Evolutionary conservation across 2,797 vertebrate species (phyloP), one percentile per base, ranked within the genome.

Genomic region (Cossypha niveicapilla): DNA sequence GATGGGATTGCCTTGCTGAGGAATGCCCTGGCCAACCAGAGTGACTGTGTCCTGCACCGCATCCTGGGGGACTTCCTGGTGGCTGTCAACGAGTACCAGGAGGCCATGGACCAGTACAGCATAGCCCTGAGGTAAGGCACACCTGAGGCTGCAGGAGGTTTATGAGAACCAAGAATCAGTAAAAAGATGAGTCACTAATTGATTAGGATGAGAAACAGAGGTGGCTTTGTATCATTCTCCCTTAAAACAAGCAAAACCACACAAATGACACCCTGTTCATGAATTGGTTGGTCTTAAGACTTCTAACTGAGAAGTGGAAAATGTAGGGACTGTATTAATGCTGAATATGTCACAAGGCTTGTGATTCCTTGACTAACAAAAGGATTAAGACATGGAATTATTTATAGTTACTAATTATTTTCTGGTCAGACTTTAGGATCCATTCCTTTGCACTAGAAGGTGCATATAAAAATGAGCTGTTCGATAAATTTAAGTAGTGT

Each of bases 41-140:
- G 99, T 1, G 99, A 99, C 94, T 99, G 99, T 25, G 98, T 99
- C 87, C 98, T 99, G 95, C 99, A 99, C 97, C 98, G 99, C 51
- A 99, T 99, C 98, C 98, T 99, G 92, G 99, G 99, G 30, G 99
- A 99, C 97, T 99, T 99, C 91, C 98, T 99, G 3, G 99, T 99
- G 25, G 99, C 99, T 6, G 98, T 99, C 89, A 99, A 98, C 2
- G 99, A 99, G 78, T 99, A 99, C 94, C 99, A 99, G 97, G 99
- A 99, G 87, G 99, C 99, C 9, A 99, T 99, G 99, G 99, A 99
- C 97, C 99, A 99, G 97, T 99, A 99, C 97, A 99, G 99, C 68
- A 99, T 99, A 76, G 99, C 99, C 5, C 97, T 99, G 13, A 99
- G 98, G 98, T 98, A 97, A 95, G 57, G 35, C 47, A 73, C 39